Percentiles rank a stretch among this genome's conserved stretches.
phyloP scores from a whole-genome alignment of 2,888 invertebrate genomes.

The Spilarctia lutea region DNA sequence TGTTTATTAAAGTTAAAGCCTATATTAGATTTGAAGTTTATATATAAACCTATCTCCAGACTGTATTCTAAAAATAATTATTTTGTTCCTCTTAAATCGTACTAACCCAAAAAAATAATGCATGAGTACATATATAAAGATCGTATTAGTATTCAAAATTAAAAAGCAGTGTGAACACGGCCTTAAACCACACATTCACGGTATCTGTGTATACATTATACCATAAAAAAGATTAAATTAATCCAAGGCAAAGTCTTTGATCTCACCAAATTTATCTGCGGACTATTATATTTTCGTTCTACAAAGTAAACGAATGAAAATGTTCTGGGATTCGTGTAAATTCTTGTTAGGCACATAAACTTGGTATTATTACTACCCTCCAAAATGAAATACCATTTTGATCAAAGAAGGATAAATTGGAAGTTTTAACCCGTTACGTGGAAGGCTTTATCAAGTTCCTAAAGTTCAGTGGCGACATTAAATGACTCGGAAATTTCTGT shows the following conservation, averaged over 20 bases:
- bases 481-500: constrained; percentile 23
- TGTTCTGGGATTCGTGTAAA: constrained; percentile 29
- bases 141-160: background rate
- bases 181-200: constrained; percentile 25
- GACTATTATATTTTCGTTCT: constrained; percentile 50
- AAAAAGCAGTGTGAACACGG: background rate
- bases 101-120: too few relatives aligned
- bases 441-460: constrained; percentile 19
- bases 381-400: constrained; percentile 30
- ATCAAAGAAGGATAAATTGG: constrained; percentile 29
- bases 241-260: constrained; percentile 51
- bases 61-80: too few relatives aligned
- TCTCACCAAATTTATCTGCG: constrained; percentile 48
- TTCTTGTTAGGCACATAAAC: constrained; percentile 27
- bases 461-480: constrained; percentile 21
- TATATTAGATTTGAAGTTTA: too few relatives aligned
- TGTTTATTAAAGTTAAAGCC: background rate
- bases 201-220: constrained; percentile 31
- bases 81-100: too few relatives aligned
- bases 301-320: constrained; percentile 47
- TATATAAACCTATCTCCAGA: too few relatives aligned
- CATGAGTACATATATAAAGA: too few relatives aligned
- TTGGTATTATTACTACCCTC: constrained; percentile 31
- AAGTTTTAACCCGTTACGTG: constrained; percentile 20
- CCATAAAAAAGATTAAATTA: constrained; percentile 52